These are phyloP conservation scores for Latrodectus geometricus DNA, from an alignment of 1,140 invertebrate genomes.

Conservation along the genomic window DNA sequence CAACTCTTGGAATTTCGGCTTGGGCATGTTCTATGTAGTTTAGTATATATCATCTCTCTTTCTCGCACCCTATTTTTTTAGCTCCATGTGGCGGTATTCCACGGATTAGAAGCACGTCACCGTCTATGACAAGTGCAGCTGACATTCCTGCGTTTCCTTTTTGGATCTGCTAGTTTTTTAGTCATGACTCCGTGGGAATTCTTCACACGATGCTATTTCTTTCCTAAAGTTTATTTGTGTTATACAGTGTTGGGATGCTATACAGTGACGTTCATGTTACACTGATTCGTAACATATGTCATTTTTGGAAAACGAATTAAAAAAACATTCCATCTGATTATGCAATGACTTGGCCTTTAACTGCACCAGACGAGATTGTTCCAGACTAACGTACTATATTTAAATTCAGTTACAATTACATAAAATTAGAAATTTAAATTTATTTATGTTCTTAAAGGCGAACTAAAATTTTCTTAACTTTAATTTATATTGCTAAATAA, in stretches of 20 bases:
- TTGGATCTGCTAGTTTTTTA: background rate
- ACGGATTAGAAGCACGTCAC: slow-evolving; percentile 30
- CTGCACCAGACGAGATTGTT: no score
- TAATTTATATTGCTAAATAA: no score
- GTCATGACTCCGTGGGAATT: background rate
- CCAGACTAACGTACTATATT: no score
- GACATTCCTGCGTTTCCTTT: background rate
- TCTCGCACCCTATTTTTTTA: background rate
- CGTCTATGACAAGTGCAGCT: slow-evolving; percentile 39
- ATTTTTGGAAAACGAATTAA: no score
- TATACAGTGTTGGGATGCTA: background rate
- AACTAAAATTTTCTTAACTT: no score
- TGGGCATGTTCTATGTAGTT: background rate
- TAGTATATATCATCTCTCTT: background rate
- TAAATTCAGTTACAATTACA: no score
- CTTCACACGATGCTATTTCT: background rate
- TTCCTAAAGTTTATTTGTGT: background rate
- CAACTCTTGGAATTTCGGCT: background rate
- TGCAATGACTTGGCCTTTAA: no score
- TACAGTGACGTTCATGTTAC: background rate
- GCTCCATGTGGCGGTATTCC: slow-evolving; percentile 28
- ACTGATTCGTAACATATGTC: background rate
- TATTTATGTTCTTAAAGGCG: no score
- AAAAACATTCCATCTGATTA: no score
- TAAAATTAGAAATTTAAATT: no score